phyloP scores from a whole-genome alignment of 1,140 invertebrate genomes.

The Drosophila sulfurigaster region DNA sequence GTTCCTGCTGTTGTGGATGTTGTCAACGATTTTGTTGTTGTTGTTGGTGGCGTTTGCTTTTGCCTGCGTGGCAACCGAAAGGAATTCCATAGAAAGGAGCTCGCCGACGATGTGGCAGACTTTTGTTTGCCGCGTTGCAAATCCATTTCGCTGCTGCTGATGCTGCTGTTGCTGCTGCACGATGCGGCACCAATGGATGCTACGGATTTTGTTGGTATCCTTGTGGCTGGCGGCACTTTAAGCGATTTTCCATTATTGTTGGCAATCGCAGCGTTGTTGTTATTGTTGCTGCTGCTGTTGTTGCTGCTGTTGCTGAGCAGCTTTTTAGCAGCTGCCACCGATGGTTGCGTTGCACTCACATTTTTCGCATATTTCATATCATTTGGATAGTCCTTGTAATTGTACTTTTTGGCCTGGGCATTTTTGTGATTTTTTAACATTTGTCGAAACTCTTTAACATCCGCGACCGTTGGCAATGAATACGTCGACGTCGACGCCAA shows the following conservation, averaged over 20 bases:
- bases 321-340: conserved; percentile 51
- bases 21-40: conserved; percentile 6
- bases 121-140: conserved; percentile 44
- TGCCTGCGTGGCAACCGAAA: conserved; percentile 81
- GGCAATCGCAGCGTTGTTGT: conserved; percentile 7
- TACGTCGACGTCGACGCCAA: conserved; percentile 66
- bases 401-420: conserved; percentile 72
- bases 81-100: conserved; percentile 79
- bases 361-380: conserved; percentile 75
- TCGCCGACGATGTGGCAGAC: conserved; percentile 40
- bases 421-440: conserved; percentile 85
- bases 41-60: conserved; percentile 34
- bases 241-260: conserved; percentile 37
- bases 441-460: conserved; percentile 74
- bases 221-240: conserved; percentile 57
- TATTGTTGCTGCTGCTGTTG: conserved; percentile 53
- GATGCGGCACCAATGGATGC: conserved; percentile 1
- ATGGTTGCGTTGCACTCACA: conserved; percentile 27
- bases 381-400: conserved; percentile 72
- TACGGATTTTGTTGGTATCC: conserved; percentile 63
- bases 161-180: conserved; percentile 3
- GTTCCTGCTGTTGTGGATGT: neutral
- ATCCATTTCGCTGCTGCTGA: conserved; percentile 19
- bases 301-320: conserved; percentile 47
- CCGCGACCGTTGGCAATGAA: conserved; percentile 69